phyloP scores from a whole-genome alignment of 2,113 vertebrate species.

The Todiramphus saurophagus region DNA sequence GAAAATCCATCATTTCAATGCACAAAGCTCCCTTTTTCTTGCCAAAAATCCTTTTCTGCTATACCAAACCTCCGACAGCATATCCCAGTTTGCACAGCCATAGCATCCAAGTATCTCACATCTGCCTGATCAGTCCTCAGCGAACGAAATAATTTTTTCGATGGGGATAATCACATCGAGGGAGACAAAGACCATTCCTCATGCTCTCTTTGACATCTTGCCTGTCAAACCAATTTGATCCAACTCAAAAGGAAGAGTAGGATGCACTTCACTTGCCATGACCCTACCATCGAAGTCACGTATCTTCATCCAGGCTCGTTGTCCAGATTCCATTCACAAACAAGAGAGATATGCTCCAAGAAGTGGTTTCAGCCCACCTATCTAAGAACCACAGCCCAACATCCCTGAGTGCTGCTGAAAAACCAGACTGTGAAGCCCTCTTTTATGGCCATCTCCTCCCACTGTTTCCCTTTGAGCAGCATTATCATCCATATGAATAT shows the following conservation, averaged over 20 bases:
- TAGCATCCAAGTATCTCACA: neutral
- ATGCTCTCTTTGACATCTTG: neutral
- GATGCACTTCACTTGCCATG: neutral
- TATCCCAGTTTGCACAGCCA: neutral
- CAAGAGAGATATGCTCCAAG: neutral
- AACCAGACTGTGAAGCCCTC: neutral
- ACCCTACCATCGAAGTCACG: neutral
- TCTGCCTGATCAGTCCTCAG: neutral
- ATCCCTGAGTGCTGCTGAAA: neutral
- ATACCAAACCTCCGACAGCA: neutral
- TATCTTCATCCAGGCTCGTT: neutral
- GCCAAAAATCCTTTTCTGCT: constrained; percentile 14
- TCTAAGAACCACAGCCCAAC: neutral
- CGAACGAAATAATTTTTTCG: neutral
- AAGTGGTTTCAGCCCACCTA: neutral
- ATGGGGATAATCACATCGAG: neutral
- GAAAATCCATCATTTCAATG: constrained; percentile 15
- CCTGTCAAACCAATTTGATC: neutral
- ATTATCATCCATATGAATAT: neutral
- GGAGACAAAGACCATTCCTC: neutral
- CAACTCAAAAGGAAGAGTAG: neutral
- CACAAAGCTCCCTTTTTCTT: neutral
- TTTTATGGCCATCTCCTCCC: neutral
- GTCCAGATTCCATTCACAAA: neutral
- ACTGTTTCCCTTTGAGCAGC: neutral